Evolutionary conservation across 2,888 invertebrate genomes (phyloP).

Genomic region (Cosmopolites sordidus): DNA sequence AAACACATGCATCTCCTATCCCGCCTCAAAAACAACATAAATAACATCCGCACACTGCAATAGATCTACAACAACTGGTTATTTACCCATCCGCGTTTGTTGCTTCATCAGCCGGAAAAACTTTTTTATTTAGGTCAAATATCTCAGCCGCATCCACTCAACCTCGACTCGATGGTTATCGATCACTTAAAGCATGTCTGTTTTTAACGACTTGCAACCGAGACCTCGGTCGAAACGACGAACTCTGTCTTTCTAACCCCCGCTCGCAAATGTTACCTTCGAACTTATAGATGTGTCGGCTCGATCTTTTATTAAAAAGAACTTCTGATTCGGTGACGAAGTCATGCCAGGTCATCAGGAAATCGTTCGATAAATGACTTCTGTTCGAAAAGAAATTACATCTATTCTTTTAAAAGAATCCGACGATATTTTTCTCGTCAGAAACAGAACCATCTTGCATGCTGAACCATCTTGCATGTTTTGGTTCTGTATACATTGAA

Average conservation of each 20-base stretch:
- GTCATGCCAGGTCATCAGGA: conserved; percentile 4
- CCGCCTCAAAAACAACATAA: too few species aligned
- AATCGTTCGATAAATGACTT: conserved; percentile 3
- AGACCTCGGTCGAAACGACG: conserved; percentile 25
- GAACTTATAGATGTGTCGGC: conserved; percentile 34
- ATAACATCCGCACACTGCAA: too few species aligned
- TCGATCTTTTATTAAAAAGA: conserved; percentile 30
- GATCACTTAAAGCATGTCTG: conserved; percentile 16
- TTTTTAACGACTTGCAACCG: conserved; percentile 31
- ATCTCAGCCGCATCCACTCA: conserved; percentile 4
- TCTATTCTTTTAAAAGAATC: neutral
- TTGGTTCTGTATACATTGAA: too few species aligned
- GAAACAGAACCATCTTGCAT: too few species aligned
- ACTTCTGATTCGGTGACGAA: conserved; percentile 22
- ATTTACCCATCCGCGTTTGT: too few species aligned
- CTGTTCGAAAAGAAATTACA: neutral
- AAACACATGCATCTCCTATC: too few species aligned
- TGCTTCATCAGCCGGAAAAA: too few species aligned
- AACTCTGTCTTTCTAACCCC: conserved; percentile 33
- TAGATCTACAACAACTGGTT: too few species aligned
- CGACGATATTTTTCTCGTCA: too few species aligned
- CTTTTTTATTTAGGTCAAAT: neutral
- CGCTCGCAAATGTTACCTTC: conserved; percentile 34
- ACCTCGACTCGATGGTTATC: neutral
- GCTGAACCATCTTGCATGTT: too few species aligned